Evolutionary conservation across 2,113 vertebrate genomes (phyloP).

Genomic region (Planiliza haematocheilus): DNA sequence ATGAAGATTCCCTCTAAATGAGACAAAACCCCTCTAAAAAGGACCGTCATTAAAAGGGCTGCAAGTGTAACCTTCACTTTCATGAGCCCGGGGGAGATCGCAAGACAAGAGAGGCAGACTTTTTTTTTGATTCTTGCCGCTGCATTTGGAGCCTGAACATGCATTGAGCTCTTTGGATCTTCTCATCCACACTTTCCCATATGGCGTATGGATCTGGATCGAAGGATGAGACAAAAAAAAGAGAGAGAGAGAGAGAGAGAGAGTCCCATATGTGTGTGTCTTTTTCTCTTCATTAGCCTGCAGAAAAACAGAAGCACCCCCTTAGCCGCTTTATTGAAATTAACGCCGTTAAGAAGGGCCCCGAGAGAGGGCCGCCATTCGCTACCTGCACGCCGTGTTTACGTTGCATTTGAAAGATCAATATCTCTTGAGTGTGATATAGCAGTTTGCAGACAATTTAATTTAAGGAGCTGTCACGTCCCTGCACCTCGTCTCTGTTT

Average conservation of each 20-base stretch:
- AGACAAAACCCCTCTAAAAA: conserved; percentile 54
- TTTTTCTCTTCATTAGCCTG: conserved; percentile 83
- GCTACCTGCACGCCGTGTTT: background rate
- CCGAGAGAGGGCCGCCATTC: background rate
- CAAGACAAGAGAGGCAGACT: conserved; percentile 60
- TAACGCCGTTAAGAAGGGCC: conserved; percentile 69
- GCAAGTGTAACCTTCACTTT: conserved; percentile 82
- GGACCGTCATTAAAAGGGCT: conserved; percentile 64
- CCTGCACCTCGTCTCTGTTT: background rate
- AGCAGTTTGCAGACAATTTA: background rate
- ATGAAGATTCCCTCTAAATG: conserved; percentile 63
- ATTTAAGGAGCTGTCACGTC: background rate
- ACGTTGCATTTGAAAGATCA: background rate
- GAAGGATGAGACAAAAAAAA: conserved; percentile 64
- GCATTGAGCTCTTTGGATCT: conserved; percentile 70
- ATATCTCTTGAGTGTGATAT: background rate
- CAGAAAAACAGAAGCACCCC: conserved; percentile 79
- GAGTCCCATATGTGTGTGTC: conserved; percentile 83
- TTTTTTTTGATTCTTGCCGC: conserved; percentile 69
- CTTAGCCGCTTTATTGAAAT: conserved; percentile 77
- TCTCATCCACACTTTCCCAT: conserved; percentile 82
- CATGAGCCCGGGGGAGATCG: conserved; percentile 74
- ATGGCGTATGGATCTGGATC: conserved; percentile 83
- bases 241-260: conserved; percentile 43
- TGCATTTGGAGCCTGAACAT: conserved; percentile 71